Percentiles rank a stretch among this genome's conserved stretches.
Evolutionary conservation across 1,140 invertebrate genomes (phyloP).

Genomic region (Danaus melanippus): DNA sequence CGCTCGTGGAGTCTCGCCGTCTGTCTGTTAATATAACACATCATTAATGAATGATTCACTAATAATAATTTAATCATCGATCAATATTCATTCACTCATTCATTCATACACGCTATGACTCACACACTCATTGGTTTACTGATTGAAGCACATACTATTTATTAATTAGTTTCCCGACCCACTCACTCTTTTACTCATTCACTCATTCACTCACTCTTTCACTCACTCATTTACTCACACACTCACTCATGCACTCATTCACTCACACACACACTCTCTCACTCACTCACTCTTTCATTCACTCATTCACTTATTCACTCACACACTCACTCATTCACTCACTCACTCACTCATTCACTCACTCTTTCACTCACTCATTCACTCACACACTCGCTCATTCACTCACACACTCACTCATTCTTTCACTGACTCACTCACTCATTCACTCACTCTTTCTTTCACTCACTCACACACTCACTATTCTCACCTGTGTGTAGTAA

Average conservation of each 20-base stretch:
- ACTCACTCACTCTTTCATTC: too few relatives aligned
- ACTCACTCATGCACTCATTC: neutral
- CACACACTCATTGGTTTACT: too few relatives aligned
- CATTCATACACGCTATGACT: neutral
- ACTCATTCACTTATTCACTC: neutral
- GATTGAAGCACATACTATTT: too few relatives aligned
- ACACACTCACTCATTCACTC: neutral
- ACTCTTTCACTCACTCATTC: neutral
- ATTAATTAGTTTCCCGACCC: too few relatives aligned
- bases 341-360: neutral
- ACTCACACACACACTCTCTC: too few relatives aligned
- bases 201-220: neutral
- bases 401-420: conserved; percentile 1
- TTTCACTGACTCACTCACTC: neutral
- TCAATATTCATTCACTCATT: neutral
- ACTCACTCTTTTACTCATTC: neutral
- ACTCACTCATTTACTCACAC: neutral
- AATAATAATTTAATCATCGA: neutral
- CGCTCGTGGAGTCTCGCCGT: conserved; percentile 37
- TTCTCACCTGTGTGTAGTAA: conserved; percentile 42
- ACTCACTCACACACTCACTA: too few relatives aligned
- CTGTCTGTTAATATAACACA: conserved; percentile 30
- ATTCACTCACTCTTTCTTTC: too few relatives aligned
- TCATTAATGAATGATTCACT: neutral
- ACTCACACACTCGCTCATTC: too few relatives aligned